phyloP scores from a whole-genome alignment of 2,113 vertebrate species.

The Phoxinus phoxinus region DNA sequence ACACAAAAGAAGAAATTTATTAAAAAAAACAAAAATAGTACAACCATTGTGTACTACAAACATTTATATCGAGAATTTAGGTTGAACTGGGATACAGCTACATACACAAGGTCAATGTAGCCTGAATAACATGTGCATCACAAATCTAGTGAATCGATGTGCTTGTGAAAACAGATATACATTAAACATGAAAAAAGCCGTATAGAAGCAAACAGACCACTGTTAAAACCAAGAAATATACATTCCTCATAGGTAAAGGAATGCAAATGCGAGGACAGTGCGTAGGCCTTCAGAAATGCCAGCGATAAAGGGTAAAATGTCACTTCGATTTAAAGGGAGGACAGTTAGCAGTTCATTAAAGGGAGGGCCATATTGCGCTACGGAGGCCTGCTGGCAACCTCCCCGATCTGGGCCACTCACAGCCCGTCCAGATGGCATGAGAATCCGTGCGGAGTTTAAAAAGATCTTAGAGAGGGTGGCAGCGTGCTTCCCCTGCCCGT shows the following conservation, averaged over 20 bases:
- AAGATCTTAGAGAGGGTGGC: constrained; percentile 65
- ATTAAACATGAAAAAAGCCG: constrained; percentile 20
- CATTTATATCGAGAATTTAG: constrained; percentile 35
- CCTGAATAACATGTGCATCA: constrained; percentile 37
- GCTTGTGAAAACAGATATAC: constrained; percentile 39
- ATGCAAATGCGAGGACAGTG: constrained; percentile 50
- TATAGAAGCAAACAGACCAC: neutral
- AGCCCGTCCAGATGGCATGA: constrained; percentile 67
- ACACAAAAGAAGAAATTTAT: neutral
- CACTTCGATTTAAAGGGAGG: constrained; percentile 64
- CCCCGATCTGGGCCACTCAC: constrained; percentile 62
- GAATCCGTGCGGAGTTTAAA: constrained; percentile 65
- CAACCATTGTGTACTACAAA: no score
- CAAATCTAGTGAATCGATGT: constrained; percentile 15
- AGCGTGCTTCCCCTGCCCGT: constrained; percentile 56
- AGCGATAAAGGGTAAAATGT: constrained; percentile 65
- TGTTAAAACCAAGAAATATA: neutral
- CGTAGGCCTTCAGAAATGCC: constrained; percentile 56
- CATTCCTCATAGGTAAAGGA: constrained; percentile 30
- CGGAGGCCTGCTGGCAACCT: constrained; percentile 63
- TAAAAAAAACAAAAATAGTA: neutral
- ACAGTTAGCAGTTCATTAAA: constrained; percentile 68
- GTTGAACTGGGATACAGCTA: constrained; percentile 43
- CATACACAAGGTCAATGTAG: constrained; percentile 32
- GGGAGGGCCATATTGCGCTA: constrained; percentile 64